Evolutionary conservation across 2,113 vertebrate species (phyloP), one percentile per base, ranked within the genome.

Genomic region (Alaudala cheleensis): DNA sequence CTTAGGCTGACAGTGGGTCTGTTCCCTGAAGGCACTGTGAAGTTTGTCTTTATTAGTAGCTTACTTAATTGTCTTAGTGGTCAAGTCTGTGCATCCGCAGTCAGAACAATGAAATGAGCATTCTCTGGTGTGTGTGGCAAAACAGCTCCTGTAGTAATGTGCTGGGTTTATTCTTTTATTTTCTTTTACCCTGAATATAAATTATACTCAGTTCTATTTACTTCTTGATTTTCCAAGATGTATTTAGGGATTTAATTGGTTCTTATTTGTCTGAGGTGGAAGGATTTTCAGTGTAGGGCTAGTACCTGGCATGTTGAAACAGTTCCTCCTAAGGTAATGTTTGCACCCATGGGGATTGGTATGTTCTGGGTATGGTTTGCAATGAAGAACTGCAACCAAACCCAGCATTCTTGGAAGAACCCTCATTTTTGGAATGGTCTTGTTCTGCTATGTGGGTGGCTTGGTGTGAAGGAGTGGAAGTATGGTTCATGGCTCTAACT

Each of bases 21-120:
- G 22, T 64, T 85, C 21, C 34, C 31, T 81, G 60, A 88, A 71
- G 67, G 50, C 31, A 34, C 42, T 40, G 13, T 17, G 20, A 42
- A 50, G 29, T 76, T 81, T 50, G 34, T 77, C 39, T 61, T 51
- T 14, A 39, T n/a, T 65, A 76, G 15, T 62, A 60, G 26, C 10
- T 86, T 58, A 22, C 12, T 53, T 42, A 61, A 54, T 56, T 49
- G n/a, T 73, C 21, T 28, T 62, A n/a, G 60, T 77, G 34, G 49
- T 39, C 24, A 45, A 2, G 33, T 83, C 6, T n/a, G 0, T 34
- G 13, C 16, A 21, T 90, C 6, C 39, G 26, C n/a, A 10, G 29
- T 57, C 51, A 73, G 57, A 62, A 10, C 34, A 60, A 54, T 0
- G 1, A 81, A 60, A 54, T 0, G 1, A 81, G 29, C 1, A 0